phyloP scores from a whole-genome alignment of 2,888 invertebrate genomes.

The Asteroscopus sphinx region DNA sequence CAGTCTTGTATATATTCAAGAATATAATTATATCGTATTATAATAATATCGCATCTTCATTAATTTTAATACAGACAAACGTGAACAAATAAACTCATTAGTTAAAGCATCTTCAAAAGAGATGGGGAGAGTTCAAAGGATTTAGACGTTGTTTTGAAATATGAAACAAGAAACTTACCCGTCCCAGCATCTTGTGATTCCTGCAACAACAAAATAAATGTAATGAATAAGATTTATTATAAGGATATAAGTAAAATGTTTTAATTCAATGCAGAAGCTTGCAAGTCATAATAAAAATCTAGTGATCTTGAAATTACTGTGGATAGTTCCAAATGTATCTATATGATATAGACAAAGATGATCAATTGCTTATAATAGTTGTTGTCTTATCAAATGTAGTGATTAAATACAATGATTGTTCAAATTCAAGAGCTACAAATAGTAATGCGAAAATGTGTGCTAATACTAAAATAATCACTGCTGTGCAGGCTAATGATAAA shows the following conservation, averaged over 20 bases:
- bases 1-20: too few species aligned
- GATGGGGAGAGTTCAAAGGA: not conserved
- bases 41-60: too few species aligned
- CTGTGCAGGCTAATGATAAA: constrained; percentile 30
- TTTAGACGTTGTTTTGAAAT: not conserved
- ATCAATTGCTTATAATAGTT: not conserved
- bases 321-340: constrained; percentile 1
- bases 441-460: constrained; percentile 44
- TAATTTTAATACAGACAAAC: not conserved
- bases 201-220: constrained; percentile 77
- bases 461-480: constrained; percentile 34
- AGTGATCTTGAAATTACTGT: constrained; percentile 35
- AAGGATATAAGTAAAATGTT: constrained; percentile 19
- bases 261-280: constrained; percentile 65
- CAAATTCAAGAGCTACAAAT: constrained; percentile 35
- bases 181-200: constrained; percentile 78
- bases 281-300: constrained; percentile 67
- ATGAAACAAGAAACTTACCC: constrained; percentile 72
- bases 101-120: not conserved
- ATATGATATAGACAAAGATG: not conserved
- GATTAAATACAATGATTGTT: constrained; percentile 16
- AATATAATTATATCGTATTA: too few species aligned
- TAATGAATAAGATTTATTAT: constrained; percentile 23
- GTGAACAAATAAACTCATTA: not conserved
- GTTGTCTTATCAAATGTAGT: not conserved